Conservation (phyloP, 1,140 invertebrate genomes). For the Dendrolimus punctatus region DNA sequence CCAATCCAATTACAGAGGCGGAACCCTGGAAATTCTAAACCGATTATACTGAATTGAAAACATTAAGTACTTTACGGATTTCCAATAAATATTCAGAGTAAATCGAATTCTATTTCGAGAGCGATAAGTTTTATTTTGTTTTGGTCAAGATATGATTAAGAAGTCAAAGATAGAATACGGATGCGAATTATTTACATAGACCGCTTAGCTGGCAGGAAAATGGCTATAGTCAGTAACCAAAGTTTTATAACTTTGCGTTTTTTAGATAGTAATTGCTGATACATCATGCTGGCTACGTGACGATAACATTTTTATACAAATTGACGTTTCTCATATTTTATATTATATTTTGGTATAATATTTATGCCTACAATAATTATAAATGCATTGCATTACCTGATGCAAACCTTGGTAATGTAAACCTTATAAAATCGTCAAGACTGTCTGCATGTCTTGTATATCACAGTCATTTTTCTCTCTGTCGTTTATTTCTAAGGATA, state of each 20-base stretch:
- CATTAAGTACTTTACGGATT: constrained; percentile 67
- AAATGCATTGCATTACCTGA: too few relatives aligned
- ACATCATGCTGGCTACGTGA: too few relatives aligned
- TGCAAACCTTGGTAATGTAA: too few relatives aligned
- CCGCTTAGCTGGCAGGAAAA: constrained; percentile 42
- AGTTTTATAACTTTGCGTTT: constrained; percentile 50
- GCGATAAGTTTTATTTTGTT: constrained; percentile 24
- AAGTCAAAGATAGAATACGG: constrained; percentile 61
- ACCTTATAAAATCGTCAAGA: too few relatives aligned
- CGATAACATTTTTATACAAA: too few relatives aligned
- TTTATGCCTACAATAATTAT: too few relatives aligned
- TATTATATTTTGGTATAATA: too few relatives aligned
- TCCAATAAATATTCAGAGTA: constrained; percentile 20
- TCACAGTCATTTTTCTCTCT: too few relatives aligned
- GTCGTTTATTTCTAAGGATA: too few relatives aligned
- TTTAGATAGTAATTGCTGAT: constrained; percentile 31
- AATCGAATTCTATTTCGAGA: constrained; percentile 31
- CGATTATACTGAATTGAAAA: constrained; percentile 71
- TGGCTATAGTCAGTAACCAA: constrained; percentile 49
- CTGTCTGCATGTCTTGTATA: too few relatives aligned
- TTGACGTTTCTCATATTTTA: too few relatives aligned
- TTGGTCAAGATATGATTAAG: constrained; percentile 26
- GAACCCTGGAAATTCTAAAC: constrained; percentile 68
- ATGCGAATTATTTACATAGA: constrained; percentile 60
- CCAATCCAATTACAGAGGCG: constrained; percentile 64